Conservation (phyloP, 2,888 invertebrate species). For the Trichogramma dendrolimi region DNA sequence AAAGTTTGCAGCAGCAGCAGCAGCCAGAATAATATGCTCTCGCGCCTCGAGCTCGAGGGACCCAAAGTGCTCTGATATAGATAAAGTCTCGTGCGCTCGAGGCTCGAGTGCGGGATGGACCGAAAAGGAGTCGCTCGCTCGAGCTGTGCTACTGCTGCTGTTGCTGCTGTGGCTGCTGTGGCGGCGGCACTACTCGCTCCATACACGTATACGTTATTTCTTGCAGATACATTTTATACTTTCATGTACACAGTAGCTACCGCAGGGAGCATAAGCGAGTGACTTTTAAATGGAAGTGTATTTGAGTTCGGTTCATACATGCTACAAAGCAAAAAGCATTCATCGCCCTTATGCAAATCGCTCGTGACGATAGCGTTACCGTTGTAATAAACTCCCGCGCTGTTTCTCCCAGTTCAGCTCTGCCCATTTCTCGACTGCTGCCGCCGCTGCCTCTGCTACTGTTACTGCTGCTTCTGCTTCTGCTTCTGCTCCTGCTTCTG, state of each 20-base stretch:
- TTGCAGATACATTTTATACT: no score
- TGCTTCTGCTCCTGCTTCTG: no score
- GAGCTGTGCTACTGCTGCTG: background rate
- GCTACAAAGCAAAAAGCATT: constrained; percentile 6
- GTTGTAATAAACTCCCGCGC: constrained; percentile 7
- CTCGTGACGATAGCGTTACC: background rate
- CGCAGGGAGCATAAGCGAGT: no score
- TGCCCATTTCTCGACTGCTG: background rate
- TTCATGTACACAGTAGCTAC: no score
- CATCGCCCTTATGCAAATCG: constrained; percentile 22
- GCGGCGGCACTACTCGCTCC: background rate
- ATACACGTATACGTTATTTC: background rate
- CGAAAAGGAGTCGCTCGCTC: background rate
- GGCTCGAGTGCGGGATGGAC: constrained; percentile 25
- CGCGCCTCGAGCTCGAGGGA: constrained; percentile 11
- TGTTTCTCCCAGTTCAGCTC: no score
- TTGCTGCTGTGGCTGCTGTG: no score
- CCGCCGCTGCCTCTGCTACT: background rate
- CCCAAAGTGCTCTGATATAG: constrained; percentile 36
- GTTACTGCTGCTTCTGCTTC: no score
- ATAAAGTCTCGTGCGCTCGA: constrained; percentile 36
- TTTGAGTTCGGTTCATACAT: no score
- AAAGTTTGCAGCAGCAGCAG: background rate
- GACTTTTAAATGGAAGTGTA: no score
- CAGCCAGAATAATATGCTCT: constrained; percentile 36